Conservation (phyloP, 2,888 invertebrate species). For the Agrotis clavis region DNA sequence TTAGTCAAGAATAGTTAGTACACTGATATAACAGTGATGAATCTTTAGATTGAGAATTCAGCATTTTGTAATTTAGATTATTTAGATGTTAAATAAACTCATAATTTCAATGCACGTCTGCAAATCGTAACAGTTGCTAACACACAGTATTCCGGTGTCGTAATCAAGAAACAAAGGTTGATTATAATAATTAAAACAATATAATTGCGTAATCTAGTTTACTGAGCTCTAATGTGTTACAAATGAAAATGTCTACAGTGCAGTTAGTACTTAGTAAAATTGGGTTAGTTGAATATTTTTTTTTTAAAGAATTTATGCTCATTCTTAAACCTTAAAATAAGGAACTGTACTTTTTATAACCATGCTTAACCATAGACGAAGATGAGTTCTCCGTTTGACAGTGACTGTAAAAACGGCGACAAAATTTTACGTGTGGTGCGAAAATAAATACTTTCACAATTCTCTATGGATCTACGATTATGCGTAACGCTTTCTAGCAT, state of each 20-base stretch:
- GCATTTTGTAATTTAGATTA: too few relatives aligned
- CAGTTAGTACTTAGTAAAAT: not conserved
- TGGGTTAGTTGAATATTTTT: not conserved
- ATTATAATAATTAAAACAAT: conserved; percentile 44
- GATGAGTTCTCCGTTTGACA: not conserved
- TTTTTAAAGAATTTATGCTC: too few relatives aligned
- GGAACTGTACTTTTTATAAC: not conserved
- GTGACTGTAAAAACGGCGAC: conserved; percentile 47
- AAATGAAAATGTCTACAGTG: conserved; percentile 5
- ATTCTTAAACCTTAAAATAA: too few relatives aligned
- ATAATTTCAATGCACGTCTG: not conserved
- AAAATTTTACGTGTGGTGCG: conserved; percentile 31
- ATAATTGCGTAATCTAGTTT: conserved; percentile 22
- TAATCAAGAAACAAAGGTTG: conserved; percentile 40
- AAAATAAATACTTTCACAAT: conserved; percentile 47
- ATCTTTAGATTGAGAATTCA: not conserved
- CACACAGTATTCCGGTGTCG: conserved; percentile 7
- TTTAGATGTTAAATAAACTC: not conserved
- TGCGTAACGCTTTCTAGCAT: conserved; percentile 57
- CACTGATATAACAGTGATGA: too few relatives aligned
- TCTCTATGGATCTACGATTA: conserved; percentile 42
- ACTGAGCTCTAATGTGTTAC: conserved; percentile 16
- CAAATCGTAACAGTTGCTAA: not conserved
- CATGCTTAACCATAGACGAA: conserved; percentile 10
- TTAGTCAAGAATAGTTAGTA: too few relatives aligned